Evolutionary conservation across 2,797 vertebrate genomes (phyloP).

Genomic region (Euphonia xanthogaster): DNA sequence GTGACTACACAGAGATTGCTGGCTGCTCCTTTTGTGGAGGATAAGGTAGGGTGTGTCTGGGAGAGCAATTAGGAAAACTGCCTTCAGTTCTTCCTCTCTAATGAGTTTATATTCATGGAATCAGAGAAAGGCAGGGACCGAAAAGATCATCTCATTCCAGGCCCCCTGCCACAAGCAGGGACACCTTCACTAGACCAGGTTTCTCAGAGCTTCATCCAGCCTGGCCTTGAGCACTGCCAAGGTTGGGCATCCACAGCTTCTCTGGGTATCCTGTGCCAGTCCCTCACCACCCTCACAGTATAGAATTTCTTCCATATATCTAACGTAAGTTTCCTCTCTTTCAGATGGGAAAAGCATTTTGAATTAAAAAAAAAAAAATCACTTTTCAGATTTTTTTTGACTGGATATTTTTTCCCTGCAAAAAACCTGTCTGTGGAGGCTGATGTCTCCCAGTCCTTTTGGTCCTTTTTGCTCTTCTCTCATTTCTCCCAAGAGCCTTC

Average conservation of each 20-base stretch:
- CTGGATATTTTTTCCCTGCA: background rate
- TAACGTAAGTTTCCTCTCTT: background rate
- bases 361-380: accelerated
- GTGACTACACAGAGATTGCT: accelerated
- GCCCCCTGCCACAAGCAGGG: background rate
- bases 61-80: background rate
- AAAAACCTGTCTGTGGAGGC: background rate
- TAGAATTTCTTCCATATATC: background rate
- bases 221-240: background rate
- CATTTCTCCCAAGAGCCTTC: background rate
- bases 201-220: background rate
- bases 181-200: background rate
- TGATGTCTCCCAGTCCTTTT: background rate
- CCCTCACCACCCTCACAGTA: background rate
- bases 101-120: background rate
- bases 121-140: background rate
- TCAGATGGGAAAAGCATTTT: background rate
- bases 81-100: background rate
- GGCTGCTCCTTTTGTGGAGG: background rate
- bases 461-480: background rate
- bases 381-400: background rate
- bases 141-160: background rate
- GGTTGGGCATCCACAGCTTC: background rate
- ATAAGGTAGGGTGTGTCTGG: background rate
- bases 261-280: background rate